phyloP scores from a whole-genome alignment of 2,113 vertebrate species.

The Hemichromis elongatus region DNA sequence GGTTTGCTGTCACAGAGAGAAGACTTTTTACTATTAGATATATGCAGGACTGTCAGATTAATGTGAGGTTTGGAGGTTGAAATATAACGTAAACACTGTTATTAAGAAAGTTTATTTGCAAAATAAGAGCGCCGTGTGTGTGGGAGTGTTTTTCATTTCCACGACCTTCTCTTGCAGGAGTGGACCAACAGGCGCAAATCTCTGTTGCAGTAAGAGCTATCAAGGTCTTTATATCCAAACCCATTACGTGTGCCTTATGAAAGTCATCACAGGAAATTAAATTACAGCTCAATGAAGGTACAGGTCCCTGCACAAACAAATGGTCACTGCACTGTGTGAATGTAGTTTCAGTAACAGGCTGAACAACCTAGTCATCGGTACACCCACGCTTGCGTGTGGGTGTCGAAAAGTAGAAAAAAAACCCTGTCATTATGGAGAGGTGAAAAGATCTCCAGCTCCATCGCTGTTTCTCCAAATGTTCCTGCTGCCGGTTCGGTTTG shows the following conservation, averaged over 20 bases:
- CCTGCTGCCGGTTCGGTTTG: neutral
- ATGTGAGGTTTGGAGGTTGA: neutral
- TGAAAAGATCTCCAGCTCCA: conserved; percentile 48
- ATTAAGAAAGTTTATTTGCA: neutral
- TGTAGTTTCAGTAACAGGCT: conserved; percentile 41
- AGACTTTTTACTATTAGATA: neutral
- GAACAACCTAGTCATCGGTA: conserved; percentile 47
- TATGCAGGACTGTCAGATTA: neutral
- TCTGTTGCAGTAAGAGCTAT: neutral
- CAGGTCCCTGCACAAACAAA: neutral
- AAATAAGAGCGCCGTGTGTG: neutral
- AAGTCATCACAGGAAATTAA: conserved; percentile 1
- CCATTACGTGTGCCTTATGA: neutral
- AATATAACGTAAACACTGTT: neutral
- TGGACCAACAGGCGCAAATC: neutral
- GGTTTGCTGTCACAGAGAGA: neutral
- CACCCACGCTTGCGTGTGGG: conserved; percentile 61
- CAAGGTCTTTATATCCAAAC: neutral
- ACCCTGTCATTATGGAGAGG: conserved; percentile 47
- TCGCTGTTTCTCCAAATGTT: conserved; percentile 52
- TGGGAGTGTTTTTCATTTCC: conserved; percentile 1
- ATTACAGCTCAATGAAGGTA: neutral
- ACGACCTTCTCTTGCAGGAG: neutral
- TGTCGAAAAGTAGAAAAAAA: conserved; percentile 31
- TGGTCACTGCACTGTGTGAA: conserved; percentile 14